Evolutionary conservation across 2,888 invertebrate genomes (phyloP).

Genomic region (Melieria omissa): DNA sequence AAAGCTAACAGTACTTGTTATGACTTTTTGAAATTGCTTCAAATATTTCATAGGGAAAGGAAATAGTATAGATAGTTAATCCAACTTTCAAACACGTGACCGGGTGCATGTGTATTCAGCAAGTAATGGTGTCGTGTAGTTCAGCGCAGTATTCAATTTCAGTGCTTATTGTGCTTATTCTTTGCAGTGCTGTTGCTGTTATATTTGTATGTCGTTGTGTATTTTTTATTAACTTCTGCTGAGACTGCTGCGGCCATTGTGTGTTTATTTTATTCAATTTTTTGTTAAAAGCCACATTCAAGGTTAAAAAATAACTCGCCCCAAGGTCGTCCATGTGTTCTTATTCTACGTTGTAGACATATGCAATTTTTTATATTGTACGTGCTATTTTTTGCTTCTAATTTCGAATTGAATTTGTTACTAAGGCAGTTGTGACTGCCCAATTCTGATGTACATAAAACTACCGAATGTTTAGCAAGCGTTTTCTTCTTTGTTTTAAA

Average conservation of each 20-base stretch:
- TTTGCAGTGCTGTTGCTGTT: background rate
- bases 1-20: too few relatives aligned
- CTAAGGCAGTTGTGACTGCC: too few relatives aligned
- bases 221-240: background rate
- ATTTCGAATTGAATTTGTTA: too few relatives aligned
- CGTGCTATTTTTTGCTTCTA: conserved; percentile 3
- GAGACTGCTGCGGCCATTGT: background rate
- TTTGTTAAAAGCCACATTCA: conserved; percentile 52
- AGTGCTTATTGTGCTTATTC: background rate
- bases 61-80: too few relatives aligned
- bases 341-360: conserved; percentile 47
- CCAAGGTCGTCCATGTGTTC: conserved; percentile 61
- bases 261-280: conserved; percentile 43
- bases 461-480: too few relatives aligned
- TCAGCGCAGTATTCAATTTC: background rate
- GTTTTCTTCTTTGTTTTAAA: too few relatives aligned
- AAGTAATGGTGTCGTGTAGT: too few relatives aligned
- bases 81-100: too few relatives aligned
- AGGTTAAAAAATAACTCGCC: conserved; percentile 67
- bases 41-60: too few relatives aligned
- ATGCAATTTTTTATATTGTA: conserved; percentile 47
- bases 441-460: too few relatives aligned
- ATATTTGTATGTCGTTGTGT: conserved; percentile 8
- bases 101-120: too few relatives aligned
- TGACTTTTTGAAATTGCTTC: too few relatives aligned